Conservation (phyloP, 2,888 invertebrate species). For the Synergus laeviventris region DNA sequence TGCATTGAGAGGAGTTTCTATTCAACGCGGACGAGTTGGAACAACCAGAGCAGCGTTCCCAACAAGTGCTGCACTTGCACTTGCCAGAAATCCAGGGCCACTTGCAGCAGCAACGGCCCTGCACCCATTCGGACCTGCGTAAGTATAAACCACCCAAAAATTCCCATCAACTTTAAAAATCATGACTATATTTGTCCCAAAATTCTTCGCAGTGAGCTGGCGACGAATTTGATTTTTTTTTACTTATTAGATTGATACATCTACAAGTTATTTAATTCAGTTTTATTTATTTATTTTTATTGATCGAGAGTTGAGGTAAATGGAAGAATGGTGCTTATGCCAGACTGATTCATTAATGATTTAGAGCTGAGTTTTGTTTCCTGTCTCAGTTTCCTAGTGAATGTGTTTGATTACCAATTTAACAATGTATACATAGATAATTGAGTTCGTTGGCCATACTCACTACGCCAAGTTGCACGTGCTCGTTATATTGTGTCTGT, state of each 20-base stretch:
- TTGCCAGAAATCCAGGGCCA: conserved; percentile 82
- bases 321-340: background rate
- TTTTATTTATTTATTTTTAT: background rate
- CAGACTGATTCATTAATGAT: background rate
- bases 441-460: conserved; percentile 42
- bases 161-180: background rate
- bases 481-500: conserved; percentile 59
- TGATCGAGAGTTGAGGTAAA: background rate
- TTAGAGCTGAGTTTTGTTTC: background rate
- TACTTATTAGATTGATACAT: background rate
- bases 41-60: conserved; percentile 80
- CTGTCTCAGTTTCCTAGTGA: background rate
- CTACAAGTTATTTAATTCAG: background rate
- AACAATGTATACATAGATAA: conserved; percentile 26
- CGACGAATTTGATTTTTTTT: background rate
- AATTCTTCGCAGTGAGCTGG: background rate
- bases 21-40: conserved; percentile 84
- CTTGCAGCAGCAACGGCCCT: conserved; percentile 84
- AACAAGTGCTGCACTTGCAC: conserved; percentile 84
- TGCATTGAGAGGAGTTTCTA: conserved; percentile 89
- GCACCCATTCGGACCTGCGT: conserved; percentile 92
- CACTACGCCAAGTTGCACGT: conserved; percentile 58
- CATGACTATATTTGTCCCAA: background rate
- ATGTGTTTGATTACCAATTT: background rate
- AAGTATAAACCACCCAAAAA: conserved; percentile 79